phyloP scores from a whole-genome alignment of 2,797 vertebrate genomes.

The Cephalopachus bancanus region DNA sequence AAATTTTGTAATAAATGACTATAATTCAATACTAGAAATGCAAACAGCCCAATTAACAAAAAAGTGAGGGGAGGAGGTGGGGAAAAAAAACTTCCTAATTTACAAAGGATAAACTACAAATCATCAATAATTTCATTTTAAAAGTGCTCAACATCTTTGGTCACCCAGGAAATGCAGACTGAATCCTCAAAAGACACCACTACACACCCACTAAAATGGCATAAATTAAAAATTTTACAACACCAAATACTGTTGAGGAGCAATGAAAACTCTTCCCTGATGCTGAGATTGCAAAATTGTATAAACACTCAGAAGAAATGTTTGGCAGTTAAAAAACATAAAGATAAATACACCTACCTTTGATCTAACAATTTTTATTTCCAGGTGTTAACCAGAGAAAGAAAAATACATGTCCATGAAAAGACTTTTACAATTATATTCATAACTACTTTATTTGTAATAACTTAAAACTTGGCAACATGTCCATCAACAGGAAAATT shows the following conservation, averaged over 20 bases:
- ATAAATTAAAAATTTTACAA: not conserved
- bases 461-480: not conserved
- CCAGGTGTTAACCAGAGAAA: slow-evolving; percentile 4
- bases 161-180: not conserved
- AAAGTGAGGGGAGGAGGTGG: not conserved
- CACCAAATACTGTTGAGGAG: not conserved
- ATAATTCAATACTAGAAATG: not conserved
- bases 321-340: not conserved
- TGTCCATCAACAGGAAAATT: not conserved
- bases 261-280: not conserved
- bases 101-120: not conserved
- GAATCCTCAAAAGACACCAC: not conserved
- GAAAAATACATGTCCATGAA: not conserved
- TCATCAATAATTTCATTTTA: not conserved
- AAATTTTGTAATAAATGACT: not conserved
- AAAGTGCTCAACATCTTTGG: not conserved
- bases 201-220: not conserved
- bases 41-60: not conserved
- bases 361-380: not conserved
- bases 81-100: not conserved
- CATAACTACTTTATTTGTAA: not conserved
- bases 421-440: not conserved
- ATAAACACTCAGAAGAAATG: not conserved
- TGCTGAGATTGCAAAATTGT: not conserved
- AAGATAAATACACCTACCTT: not conserved